Percentiles rank a stretch among this genome's conserved stretches.
These are phyloP conservation scores for Aphis craccivora DNA, from an alignment of 1,140 invertebrate genomes.

Conservation along the genomic window DNA sequence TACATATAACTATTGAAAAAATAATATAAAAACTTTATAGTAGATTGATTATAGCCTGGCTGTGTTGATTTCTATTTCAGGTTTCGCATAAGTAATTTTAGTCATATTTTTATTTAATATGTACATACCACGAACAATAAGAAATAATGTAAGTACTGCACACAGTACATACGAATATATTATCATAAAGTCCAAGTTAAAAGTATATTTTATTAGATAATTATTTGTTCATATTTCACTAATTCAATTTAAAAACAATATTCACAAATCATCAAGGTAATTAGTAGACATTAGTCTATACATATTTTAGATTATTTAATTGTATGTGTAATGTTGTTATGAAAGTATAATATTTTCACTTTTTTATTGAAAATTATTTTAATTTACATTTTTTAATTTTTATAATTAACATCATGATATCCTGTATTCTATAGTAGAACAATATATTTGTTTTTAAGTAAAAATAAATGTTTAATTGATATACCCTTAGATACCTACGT, in stretches of 20 bases:
- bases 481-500: neutral
- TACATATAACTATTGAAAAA: neutral
- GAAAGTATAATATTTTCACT: neutral
- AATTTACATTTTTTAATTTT: too few relatives aligned
- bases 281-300: neutral
- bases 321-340: neutral
- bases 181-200: neutral
- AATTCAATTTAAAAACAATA: neutral
- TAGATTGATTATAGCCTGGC: neutral
- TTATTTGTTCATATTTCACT: neutral
- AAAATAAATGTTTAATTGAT: neutral
- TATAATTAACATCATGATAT: neutral
- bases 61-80: neutral
- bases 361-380: neutral
- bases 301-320: neutral
- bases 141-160: neutral
- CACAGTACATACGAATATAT: neutral
- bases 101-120: neutral
- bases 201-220: neutral
- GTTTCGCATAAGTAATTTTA: slow-evolving; percentile 19
- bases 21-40: neutral
- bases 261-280: neutral
- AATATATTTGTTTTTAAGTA: neutral
- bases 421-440: neutral
- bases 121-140: neutral